Evolutionary conservation across 2,113 vertebrate species (phyloP), one percentile per base, ranked within the genome.

Genomic region (Castor canadensis): DNA sequence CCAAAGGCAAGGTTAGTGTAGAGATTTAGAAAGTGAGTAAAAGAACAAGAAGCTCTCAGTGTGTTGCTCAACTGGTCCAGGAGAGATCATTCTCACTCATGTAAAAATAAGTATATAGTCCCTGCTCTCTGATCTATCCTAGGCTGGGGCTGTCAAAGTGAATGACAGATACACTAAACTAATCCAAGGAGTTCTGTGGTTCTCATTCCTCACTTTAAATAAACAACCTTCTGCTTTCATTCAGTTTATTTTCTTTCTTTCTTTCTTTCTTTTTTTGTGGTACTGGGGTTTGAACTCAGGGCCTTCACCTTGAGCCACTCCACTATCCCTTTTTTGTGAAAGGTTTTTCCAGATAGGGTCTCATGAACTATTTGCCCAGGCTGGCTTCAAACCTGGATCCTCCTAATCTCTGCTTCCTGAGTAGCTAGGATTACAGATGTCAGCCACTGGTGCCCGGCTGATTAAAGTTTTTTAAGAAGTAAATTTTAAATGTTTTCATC

Each of bases 231-330:
- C 32, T 79, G 64, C 24, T 30, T 64, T 84, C 45, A 64, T 58
- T 75, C 85, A 87, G 24, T 49, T 94, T 94, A 4, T 30, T 28
- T 96, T 97, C n/a, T n/a, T n/a, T n/a, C n/a, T n/a, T n/a, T n/a
- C n/a, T n/a, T n/a, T n/a, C n/a, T n/a, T n/a, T n/a, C n/a, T n/a
- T n/a, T n/a, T n/a, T n/a, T n/a, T n/a, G n/a, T n/a, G n/a, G n/a
- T n/a, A n/a, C n/a, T n/a, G n/a, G n/a, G n/a, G n/a, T n/a, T n/a
- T n/a, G n/a, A n/a, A n/a, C n/a, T n/a, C n/a, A n/a, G n/a, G n/a
- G n/a, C n/a, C n/a, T n/a, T n/a, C n/a, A n/a, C n/a, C n/a, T n/a
- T n/a, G n/a, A n/a, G n/a, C n/a, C n/a, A n/a, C n/a, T n/a, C n/a
- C n/a, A n/a, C n/a, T n/a, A n/a, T n/a, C n/a, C n/a, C n/a, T n/a